phyloP scores from a whole-genome alignment of 2,797 vertebrate species.

The Propithecus perrieri region DNA sequence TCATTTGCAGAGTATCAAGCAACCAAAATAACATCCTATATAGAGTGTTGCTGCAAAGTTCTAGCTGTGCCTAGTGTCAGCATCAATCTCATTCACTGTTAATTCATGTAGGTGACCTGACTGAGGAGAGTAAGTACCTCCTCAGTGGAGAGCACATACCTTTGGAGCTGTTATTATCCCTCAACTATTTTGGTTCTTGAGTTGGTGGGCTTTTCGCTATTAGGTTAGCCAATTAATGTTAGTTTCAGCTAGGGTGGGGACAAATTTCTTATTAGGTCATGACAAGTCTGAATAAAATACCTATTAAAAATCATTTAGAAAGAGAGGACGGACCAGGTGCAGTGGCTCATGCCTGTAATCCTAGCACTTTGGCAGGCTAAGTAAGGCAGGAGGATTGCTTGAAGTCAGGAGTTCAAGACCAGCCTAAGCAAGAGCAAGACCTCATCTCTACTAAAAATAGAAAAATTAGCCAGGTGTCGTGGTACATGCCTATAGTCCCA shows the following conservation, averaged over 20 bases:
- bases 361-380: background rate
- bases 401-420: too few relatives aligned
- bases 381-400: too few relatives aligned
- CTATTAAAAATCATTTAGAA: background rate
- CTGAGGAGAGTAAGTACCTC: background rate
- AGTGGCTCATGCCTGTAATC: background rate
- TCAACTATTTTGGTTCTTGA: background rate
- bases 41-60: background rate
- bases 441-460: too few relatives aligned
- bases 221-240: background rate
- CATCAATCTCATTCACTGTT: background rate
- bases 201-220: background rate
- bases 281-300: background rate
- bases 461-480: too few relatives aligned
- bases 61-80: background rate
- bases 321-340: too few relatives aligned
- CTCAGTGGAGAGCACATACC: background rate
- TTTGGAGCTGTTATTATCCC: background rate
- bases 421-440: too few relatives aligned
- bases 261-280: background rate
- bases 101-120: background rate
- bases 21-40: background rate
- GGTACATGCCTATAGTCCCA: too few relatives aligned
- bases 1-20: background rate
- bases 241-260: background rate